phyloP scores from a whole-genome alignment of 2,797 vertebrate genomes.

The Lepidocolaptes lacrymiger region DNA sequence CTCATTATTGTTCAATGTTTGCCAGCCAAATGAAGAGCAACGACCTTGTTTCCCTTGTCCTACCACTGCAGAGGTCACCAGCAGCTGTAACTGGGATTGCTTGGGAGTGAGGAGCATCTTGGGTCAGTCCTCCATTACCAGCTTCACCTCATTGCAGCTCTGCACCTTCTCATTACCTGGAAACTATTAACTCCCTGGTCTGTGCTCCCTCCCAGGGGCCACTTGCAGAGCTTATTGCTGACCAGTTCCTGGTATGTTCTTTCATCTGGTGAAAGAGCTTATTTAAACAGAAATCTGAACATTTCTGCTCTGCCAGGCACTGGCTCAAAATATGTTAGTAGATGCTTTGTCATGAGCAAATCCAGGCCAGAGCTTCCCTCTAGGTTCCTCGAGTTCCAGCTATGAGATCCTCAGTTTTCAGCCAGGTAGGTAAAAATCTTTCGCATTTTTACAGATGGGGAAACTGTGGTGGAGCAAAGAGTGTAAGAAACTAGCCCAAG shows the following conservation, averaged over 20 bases:
- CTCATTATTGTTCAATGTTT: background rate
- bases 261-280: conserved; percentile 59
- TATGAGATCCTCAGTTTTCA: conserved; percentile 39
- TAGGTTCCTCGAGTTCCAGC: conserved; percentile 39
- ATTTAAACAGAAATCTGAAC: conserved; percentile 52
- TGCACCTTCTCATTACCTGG: background rate
- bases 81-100: background rate
- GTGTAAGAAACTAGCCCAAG: background rate
- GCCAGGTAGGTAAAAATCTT: conserved; percentile 53
- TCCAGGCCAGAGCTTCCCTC: conserved; percentile 28
- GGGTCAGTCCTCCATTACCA: background rate
- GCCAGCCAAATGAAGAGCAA: rapidly evolving
- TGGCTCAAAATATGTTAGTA: conserved; percentile 15
- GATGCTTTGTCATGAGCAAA: conserved; percentile 39
- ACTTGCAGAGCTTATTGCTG: conserved; percentile 16
- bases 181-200: background rate
- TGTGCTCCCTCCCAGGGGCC: background rate
- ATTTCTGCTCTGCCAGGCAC: conserved; percentile 1
- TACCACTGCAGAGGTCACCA: background rate
- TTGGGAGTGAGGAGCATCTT: background rate
- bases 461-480: conserved; percentile 36
- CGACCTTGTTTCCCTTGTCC: background rate
- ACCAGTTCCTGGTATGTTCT: conserved; percentile 46
- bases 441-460: conserved; percentile 7
- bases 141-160: background rate